phyloP scores from a whole-genome alignment of 1,140 invertebrate genomes.

The Philaenus spumarius region DNA sequence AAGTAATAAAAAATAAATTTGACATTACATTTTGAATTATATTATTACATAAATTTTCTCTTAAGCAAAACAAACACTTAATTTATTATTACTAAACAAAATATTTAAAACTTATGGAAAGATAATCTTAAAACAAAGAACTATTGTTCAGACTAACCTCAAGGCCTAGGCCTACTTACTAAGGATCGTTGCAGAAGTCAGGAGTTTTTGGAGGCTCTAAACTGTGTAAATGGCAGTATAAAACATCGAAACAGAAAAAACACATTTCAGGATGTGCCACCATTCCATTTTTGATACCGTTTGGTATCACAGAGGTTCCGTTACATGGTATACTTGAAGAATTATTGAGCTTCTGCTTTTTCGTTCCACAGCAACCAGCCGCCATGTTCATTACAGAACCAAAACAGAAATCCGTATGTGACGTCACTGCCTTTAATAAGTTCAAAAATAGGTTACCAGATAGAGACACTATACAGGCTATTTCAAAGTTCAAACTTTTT shows the following conservation, averaged over 20 bases:
- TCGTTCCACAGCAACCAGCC: slow-evolving; percentile 79
- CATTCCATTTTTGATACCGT: slow-evolving; percentile 51
- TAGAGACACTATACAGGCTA: no score
- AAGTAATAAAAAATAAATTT: no score
- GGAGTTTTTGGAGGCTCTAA: slow-evolving; percentile 83
- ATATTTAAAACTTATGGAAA: no score
- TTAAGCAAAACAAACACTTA: no score
- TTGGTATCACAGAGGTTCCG: slow-evolving; percentile 41
- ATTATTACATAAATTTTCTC: no score
- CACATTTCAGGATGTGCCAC: slow-evolving; percentile 93
- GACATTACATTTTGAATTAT: no score
- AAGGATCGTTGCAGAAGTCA: slow-evolving; percentile 89
- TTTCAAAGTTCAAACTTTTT: no score
- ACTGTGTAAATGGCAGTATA: slow-evolving; percentile 89
- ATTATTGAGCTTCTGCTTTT: slow-evolving; percentile 82
- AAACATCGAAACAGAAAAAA: slow-evolving; percentile 96
- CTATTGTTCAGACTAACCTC: neutral
- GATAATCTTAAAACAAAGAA: neutral
- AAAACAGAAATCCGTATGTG: neutral
- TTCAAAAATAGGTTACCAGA: no score
- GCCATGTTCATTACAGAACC: slow-evolving; percentile 51
- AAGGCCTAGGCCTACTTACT: slow-evolving; percentile 63
- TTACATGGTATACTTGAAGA: slow-evolving; percentile 48
- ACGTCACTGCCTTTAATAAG: neutral
- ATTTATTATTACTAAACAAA: no score